Percentiles rank a stretch among this genome's conserved stretches.
These are phyloP conservation scores for Invenusta paracnida DNA, from an alignment of 2,888 invertebrate species.

Conservation along the genomic window DNA sequence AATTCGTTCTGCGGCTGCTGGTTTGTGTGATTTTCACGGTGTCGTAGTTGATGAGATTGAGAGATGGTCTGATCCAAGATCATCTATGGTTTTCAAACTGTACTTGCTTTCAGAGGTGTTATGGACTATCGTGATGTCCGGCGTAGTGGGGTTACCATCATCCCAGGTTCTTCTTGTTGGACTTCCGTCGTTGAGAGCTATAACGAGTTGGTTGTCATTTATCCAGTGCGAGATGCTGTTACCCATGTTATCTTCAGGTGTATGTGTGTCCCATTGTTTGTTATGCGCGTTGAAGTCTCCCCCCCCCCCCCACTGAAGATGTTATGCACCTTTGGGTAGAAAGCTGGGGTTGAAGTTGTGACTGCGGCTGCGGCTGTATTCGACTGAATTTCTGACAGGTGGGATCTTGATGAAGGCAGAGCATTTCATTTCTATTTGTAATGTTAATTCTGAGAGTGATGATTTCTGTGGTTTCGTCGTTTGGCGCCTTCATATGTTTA, in stretches of 20 bases:
- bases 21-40: neutral
- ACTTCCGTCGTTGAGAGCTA: neutral
- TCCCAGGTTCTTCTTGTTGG: neutral
- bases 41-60: neutral
- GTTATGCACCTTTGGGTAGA: neutral
- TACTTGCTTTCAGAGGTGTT: neutral
- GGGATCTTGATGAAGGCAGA: neutral
- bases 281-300: neutral
- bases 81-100: neutral
- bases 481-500: neutral
- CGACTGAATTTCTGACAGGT: neutral
- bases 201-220: neutral
- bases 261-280: neutral
- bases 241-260: neutral
- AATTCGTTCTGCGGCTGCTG: neutral
- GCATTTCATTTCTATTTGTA: neutral
- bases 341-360: neutral
- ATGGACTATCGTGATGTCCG: neutral
- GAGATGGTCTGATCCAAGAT: neutral
- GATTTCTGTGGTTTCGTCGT: neutral
- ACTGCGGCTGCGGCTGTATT: neutral
- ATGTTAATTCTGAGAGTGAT: neutral
- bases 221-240: neutral
- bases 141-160: neutral
- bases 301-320: no score